These are phyloP conservation scores for Mechanitis mazaeus DNA, from an alignment of 2,888 invertebrate species.

Conservation along the genomic window DNA sequence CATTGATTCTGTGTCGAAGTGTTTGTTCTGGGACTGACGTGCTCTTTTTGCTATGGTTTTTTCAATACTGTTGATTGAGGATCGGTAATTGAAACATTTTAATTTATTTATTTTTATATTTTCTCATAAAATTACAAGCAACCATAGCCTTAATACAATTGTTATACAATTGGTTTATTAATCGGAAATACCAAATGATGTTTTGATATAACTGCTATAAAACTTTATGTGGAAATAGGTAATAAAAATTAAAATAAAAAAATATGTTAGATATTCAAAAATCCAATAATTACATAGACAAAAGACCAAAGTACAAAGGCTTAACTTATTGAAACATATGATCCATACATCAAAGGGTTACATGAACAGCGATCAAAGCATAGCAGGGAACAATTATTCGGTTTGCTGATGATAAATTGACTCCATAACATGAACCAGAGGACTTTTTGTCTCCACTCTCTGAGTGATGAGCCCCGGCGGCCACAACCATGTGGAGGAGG, in stretches of 20 bases:
- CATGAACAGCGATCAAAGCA: conserved; percentile 40
- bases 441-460: conserved; percentile 44
- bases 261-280: neutral
- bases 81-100: conserved; percentile 4
- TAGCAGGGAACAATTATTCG: conserved; percentile 46
- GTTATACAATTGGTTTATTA: too few species aligned
- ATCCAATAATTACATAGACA: conserved; percentile 10
- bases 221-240: too few species aligned
- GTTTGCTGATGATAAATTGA: conserved; percentile 52
- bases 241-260: too few species aligned
- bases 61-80: conserved; percentile 21
- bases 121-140: too few species aligned
- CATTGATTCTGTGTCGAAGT: conserved; percentile 68
- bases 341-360: conserved; percentile 24
- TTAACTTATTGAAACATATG: conserved; percentile 1
- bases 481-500: conserved; percentile 28
- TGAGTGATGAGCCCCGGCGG: conserved; percentile 42
- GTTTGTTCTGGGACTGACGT: conserved; percentile 52
- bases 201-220: too few species aligned
- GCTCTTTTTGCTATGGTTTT: conserved; percentile 36
- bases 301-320: conserved; percentile 11
- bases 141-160: too few species aligned
- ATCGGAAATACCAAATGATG: too few species aligned
- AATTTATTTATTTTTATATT: neutral
- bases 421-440: conserved; percentile 49